Evolutionary conservation across 2,797 vertebrate species (phyloP).

Genomic region (Danio jaintianensis): DNA sequence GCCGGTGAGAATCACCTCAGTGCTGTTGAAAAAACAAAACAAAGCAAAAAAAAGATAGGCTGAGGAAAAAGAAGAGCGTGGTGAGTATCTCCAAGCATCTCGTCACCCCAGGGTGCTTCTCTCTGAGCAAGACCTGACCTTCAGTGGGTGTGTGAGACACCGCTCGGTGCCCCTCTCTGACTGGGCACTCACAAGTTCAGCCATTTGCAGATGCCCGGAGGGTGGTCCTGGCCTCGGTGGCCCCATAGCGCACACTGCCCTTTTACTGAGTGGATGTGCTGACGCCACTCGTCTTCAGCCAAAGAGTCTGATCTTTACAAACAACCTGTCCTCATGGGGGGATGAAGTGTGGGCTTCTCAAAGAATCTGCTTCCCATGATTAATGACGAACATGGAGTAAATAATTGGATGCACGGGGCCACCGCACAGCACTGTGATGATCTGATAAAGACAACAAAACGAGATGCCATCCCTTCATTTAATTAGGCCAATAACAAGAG

Average conservation of each 20-base stretch:
- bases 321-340: slow-evolving; percentile 31
- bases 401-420: slow-evolving; percentile 40
- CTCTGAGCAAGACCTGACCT: slow-evolving; percentile 55
- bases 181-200: slow-evolving; percentile 67
- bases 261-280: slow-evolving; percentile 68
- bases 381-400: slow-evolving; percentile 50
- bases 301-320: slow-evolving; percentile 55
- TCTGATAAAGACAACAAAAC: slow-evolving; percentile 48
- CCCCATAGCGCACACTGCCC: slow-evolving; percentile 68
- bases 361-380: slow-evolving; percentile 52
- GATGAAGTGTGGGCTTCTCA: slow-evolving; percentile 21
- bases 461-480: slow-evolving; percentile 45
- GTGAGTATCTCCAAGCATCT: slow-evolving; percentile 16
- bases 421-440: slow-evolving; percentile 22
- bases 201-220: slow-evolving; percentile 72
- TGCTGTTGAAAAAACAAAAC: slow-evolving; percentile 43
- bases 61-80: neutral
- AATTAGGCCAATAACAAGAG: slow-evolving; percentile 50
- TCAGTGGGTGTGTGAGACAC: slow-evolving; percentile 59
- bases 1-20: slow-evolving; percentile 57
- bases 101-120: slow-evolving; percentile 59
- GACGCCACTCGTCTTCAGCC: slow-evolving; percentile 63
- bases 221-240: slow-evolving; percentile 66
- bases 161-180: slow-evolving; percentile 50
- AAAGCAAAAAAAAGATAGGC: slow-evolving; percentile 2